Evolutionary conservation across 35 echinoderm and acorn worm species (phyloP), one percentile per base, ranked within the genome.

Genomic region (Amphiura filiformis): DNA sequence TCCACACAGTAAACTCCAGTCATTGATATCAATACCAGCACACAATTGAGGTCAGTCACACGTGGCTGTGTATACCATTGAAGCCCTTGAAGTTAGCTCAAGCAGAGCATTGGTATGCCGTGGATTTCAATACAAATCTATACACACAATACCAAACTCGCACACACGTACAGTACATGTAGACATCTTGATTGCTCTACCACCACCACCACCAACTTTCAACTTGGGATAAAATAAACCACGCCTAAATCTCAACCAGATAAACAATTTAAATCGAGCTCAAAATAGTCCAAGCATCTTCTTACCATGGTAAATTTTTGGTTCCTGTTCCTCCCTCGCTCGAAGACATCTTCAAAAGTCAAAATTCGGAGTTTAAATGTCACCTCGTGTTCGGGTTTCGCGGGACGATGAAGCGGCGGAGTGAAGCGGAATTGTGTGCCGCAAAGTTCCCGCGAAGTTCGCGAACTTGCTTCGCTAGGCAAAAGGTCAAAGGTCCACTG

Each of bases 381-480:
- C 61, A 70, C 61, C 61, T 70, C 61, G 61, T 70, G 15, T 30
- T 30, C 3, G 4, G 61, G 28, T 30, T 70, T 70, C 61, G 61
- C 61, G 61, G 61, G 61, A 52, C 7, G 44, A 52, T 52, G n/a
- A n/a, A n/a, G n/a, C 44, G 44, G 7, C 44, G 44, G 44, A 11
- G 44, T 52, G 44, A 70, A 70, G 61, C 61, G 26, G 61, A 18
- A 70, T 23, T 13, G 61, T 70, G 61, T 18, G 4, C n/a, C 3
- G 61, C 61, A 15, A 70, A 70, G 61, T 70, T 70, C 61, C 61
- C 61, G 61, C 61, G 61, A 70, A 47, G 61, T 70, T 70, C 61
- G 61, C 61, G 28, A 70, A 70, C 61, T 70, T 70, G 44, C 44
- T 52, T n/a, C 61, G 26, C 17, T 70, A 3, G 61, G 28, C 61